phyloP scores from a whole-genome alignment of 2,888 invertebrate species.

The Harpagoxenus sublaevis region DNA sequence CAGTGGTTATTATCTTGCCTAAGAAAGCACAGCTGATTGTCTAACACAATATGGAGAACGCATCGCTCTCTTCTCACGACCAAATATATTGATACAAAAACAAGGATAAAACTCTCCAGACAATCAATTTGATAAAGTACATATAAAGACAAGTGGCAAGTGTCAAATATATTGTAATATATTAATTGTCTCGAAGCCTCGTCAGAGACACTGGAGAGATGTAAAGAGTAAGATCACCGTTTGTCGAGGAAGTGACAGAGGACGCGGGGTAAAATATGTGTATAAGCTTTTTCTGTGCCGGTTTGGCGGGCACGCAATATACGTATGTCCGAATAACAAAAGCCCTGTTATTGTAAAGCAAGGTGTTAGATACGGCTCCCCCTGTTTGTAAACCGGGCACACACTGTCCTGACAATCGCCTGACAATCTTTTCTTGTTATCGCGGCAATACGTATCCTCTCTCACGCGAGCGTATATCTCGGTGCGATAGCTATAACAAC shows the following conservation, averaged over 20 bases:
- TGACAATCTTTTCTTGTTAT: conserved; percentile 25
- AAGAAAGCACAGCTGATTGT: too few species aligned
- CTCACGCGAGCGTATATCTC: conserved; percentile 5
- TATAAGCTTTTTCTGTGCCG: background rate
- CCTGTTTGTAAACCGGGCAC: background rate
- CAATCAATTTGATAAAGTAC: too few species aligned
- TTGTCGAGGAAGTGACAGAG: background rate
- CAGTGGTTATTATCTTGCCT: background rate
- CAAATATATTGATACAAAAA: too few species aligned
- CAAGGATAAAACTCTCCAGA: too few species aligned
- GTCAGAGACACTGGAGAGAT: background rate
- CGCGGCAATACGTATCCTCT: background rate
- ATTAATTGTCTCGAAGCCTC: too few species aligned
- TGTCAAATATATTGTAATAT: too few species aligned
- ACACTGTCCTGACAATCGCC: background rate
- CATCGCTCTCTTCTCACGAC: background rate
- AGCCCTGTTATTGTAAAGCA: background rate
- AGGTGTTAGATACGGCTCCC: background rate
- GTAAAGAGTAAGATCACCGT: background rate
- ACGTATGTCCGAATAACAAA: background rate
- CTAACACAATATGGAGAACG: too few species aligned
- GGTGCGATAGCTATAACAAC: conserved; percentile 4
- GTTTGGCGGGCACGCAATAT: background rate
- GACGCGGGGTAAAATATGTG: background rate
- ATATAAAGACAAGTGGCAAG: too few species aligned